A percentile compares a stretch with the other conserved stretches of the same genome.
phyloP scores from a whole-genome alignment of 2,888 invertebrate genomes.

The Drosophila formosana region DNA sequence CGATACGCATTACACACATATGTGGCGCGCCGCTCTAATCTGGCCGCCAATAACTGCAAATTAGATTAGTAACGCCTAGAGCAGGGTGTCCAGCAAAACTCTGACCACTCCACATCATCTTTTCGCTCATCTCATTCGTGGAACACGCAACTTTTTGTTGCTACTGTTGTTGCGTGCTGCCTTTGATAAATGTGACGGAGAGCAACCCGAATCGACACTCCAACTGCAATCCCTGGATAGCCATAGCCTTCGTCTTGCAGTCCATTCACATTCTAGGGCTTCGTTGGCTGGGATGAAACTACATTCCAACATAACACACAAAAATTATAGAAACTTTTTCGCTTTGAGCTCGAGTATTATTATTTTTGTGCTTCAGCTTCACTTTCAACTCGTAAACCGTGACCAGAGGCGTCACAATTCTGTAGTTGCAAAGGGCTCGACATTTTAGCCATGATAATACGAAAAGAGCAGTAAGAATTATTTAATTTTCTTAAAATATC shows the following conservation, averaged over 20 bases:
- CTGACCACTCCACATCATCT: constrained; percentile 21
- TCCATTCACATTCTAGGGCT: constrained; percentile 16
- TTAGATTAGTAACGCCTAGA: constrained; percentile 74
- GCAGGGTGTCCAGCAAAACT: constrained; percentile 23
- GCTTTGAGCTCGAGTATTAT: constrained; percentile 58
- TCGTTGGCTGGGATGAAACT: not conserved
- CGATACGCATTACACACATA: constrained; percentile 70
- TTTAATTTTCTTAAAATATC: no score
- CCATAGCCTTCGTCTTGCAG: constrained; percentile 33
- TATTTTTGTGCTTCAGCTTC: constrained; percentile 50
- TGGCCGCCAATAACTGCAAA: constrained; percentile 77
- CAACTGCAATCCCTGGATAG: constrained; percentile 60
- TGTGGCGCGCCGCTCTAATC: constrained; percentile 65
- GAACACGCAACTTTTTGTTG: constrained; percentile 40
- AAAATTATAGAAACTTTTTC: constrained; percentile 70
- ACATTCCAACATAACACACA: constrained; percentile 15
- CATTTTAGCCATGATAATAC: not conserved
- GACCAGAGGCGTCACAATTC: constrained; percentile 31
- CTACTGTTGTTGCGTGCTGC: constrained; percentile 62
- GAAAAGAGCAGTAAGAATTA: no score
- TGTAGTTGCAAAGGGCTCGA: not conserved
- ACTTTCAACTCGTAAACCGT: constrained; percentile 29
- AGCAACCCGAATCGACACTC: constrained; percentile 61
- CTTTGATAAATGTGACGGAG: constrained; percentile 65
- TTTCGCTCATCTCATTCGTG: constrained; percentile 3